Evolutionary conservation across 2,888 invertebrate genomes (phyloP).

Genomic region (Lasioglossum malachurum): DNA sequence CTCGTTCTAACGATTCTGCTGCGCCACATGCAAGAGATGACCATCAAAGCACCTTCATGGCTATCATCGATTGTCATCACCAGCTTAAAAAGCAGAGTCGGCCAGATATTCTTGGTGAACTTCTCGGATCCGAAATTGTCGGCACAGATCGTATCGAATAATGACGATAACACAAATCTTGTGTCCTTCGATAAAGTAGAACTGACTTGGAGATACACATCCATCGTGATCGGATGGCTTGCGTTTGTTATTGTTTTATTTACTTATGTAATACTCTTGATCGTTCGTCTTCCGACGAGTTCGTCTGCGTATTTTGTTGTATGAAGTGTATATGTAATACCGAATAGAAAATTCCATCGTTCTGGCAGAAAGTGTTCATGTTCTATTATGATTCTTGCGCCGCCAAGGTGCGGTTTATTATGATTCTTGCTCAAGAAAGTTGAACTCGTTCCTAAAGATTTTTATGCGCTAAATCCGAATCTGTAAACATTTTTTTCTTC

Average conservation of each 20-base stretch:
- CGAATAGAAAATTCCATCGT: not conserved
- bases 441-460: not conserved
- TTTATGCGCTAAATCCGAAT: not conserved
- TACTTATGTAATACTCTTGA: slow-evolving; percentile 72
- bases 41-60: slow-evolving; percentile 72
- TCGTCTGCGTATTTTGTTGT: not conserved
- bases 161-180: slow-evolving; percentile 73
- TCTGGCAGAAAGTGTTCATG: not conserved
- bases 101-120: slow-evolving; percentile 76
- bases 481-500: not conserved
- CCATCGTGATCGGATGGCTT: slow-evolving; percentile 75
- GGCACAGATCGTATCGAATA: slow-evolving; percentile 69
- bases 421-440: too few species aligned
- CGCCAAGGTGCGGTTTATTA: too few species aligned
- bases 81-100: slow-evolving; percentile 75
- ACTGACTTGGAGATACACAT: slow-evolving; percentile 73
- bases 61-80: slow-evolving; percentile 64
- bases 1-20: slow-evolving; percentile 66
- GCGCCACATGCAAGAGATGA: slow-evolving; percentile 70
- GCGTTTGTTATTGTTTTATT: slow-evolving; percentile 70
- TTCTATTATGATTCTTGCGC: too few species aligned
- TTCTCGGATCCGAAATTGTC: slow-evolving; percentile 77
- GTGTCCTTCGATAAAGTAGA: slow-evolving; percentile 58
- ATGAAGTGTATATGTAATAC: not conserved
- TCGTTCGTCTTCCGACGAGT: slow-evolving; percentile 58